Conservation (phyloP, 2,888 invertebrate species). For the Stenoptilia bipunctidactyla region DNA sequence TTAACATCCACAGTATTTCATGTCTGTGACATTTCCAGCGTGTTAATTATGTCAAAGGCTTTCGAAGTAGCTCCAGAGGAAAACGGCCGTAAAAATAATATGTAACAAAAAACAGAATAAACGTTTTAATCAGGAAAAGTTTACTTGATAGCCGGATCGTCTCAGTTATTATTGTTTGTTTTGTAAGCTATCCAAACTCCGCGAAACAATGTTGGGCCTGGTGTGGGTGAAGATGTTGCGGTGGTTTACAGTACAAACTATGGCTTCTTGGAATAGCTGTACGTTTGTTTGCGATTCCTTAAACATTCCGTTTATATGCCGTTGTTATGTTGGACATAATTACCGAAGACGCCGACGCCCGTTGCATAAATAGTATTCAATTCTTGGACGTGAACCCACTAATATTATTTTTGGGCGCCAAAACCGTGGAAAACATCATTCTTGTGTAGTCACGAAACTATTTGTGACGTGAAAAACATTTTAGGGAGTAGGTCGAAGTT, state of each 20-base stretch:
- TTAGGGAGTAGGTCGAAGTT: constrained; percentile 6
- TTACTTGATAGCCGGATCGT: too few relatives aligned
- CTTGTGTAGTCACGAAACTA: constrained; percentile 22
- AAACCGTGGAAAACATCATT: constrained; percentile 34
- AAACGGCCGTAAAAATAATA: too few relatives aligned
- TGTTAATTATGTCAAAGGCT: too few relatives aligned
- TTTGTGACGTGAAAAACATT: constrained; percentile 34
- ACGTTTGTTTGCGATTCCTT: constrained; percentile 59
- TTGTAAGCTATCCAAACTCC: too few relatives aligned
- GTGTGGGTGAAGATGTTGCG: constrained; percentile 20
- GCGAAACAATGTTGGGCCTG: too few relatives aligned
- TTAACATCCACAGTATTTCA: background rate
- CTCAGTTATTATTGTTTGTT: too few relatives aligned
- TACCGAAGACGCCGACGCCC: constrained; percentile 53
- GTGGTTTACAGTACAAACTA: constrained; percentile 35
- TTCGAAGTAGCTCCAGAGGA: too few relatives aligned
- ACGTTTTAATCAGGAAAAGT: too few relatives aligned
- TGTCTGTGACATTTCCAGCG: background rate
- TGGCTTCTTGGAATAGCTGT: constrained; percentile 48
- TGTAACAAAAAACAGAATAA: too few relatives aligned
- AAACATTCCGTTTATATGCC: constrained; percentile 45
- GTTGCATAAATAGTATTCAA: constrained; percentile 42
- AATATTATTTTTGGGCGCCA: constrained; percentile 33
- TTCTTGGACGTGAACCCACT: constrained; percentile 54
- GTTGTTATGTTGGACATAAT: constrained; percentile 47